These are phyloP conservation scores for Agrochola macilenta DNA, from an alignment of 2,888 invertebrate genomes.

Conservation along the genomic window DNA sequence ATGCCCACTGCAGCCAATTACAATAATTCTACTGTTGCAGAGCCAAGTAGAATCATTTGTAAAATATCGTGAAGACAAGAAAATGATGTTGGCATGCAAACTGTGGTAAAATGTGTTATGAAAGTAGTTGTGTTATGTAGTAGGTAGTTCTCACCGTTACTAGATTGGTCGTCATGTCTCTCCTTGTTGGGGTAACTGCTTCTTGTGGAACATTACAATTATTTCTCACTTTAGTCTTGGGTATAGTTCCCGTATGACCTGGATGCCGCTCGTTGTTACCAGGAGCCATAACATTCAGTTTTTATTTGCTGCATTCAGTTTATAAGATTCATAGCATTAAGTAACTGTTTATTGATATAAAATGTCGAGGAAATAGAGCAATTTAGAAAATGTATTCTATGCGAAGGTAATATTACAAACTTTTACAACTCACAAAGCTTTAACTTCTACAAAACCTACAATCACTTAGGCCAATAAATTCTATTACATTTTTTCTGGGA, in stretches of 20 bases:
- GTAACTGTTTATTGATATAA: slow-evolving; percentile 54
- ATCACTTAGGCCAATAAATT: slow-evolving; percentile 36
- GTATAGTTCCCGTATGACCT: slow-evolving; percentile 92
- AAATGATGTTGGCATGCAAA: slow-evolving; percentile 26
- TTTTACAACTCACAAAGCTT: slow-evolving; percentile 38
- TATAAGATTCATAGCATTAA: slow-evolving; percentile 65
- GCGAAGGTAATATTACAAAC: slow-evolving; percentile 34
- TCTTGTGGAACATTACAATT: slow-evolving; percentile 91
- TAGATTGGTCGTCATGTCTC: slow-evolving; percentile 90
- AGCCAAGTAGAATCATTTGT: slow-evolving; percentile 2
- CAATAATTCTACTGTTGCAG: neutral
- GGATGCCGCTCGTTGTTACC: slow-evolving; percentile 89
- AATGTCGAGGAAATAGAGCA: slow-evolving; percentile 45
- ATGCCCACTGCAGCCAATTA: neutral
- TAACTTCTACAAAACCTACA: slow-evolving; percentile 39
- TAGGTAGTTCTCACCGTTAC: slow-evolving; percentile 81
- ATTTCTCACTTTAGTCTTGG: slow-evolving; percentile 91
- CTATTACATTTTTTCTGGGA: slow-evolving; percentile 41
- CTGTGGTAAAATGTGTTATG: neutral
- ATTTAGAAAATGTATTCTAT: slow-evolving; percentile 29
- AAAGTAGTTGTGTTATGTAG: slow-evolving; percentile 2
- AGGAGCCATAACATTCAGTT: slow-evolving; percentile 87
- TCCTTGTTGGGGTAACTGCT: slow-evolving; percentile 91
- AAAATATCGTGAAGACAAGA: slow-evolving; percentile 12
- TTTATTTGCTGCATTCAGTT: slow-evolving; percentile 64